Conservation (phyloP, 1,140 invertebrate genomes). For the Brachionus calyciflorus region DNA sequence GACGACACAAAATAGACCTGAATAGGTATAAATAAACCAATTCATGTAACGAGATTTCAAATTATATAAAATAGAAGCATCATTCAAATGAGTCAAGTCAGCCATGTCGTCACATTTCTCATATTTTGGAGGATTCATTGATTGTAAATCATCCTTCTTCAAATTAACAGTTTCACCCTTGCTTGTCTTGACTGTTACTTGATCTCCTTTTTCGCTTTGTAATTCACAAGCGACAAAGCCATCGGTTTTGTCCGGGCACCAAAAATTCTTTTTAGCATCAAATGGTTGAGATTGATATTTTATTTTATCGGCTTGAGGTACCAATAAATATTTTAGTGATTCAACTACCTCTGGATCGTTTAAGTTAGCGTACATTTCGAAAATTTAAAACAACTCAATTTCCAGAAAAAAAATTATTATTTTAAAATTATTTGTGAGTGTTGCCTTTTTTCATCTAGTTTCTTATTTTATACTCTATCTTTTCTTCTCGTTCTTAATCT, state of each 20-base stretch:
- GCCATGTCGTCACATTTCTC: constrained; percentile 99
- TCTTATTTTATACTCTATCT: too few species aligned
- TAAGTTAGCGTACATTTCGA: constrained; percentile 28
- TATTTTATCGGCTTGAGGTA: constrained; percentile 39
- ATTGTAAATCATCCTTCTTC: constrained; percentile 93
- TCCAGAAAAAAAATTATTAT: too few species aligned
- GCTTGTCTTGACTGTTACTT: constrained; percentile 78
- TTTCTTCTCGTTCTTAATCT: too few species aligned
- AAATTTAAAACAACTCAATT: too few species aligned
- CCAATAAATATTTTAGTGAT: constrained; percentile 46
- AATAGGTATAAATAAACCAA: constrained; percentile 99
- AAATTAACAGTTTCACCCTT: constrained; percentile 66
- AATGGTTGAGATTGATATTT: constrained; percentile 83
- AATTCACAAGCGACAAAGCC: constrained; percentile 95
- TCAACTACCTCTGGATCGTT: constrained; percentile 47
- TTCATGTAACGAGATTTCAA: constrained; percentile 94
- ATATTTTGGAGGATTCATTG: constrained; percentile 99
- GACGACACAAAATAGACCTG: constrained; percentile 98
- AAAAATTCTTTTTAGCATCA: constrained; percentile 99
- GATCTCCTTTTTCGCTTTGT: constrained; percentile 93
- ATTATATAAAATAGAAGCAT: constrained; percentile 97
- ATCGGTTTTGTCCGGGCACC: constrained; percentile 95
- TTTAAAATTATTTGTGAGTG: too few species aligned
- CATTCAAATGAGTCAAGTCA: constrained; percentile 99
- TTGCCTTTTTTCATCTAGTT: too few species aligned